These are phyloP conservation scores for Cantharis flavilabris DNA, from an alignment of 2,888 invertebrate species.

Conservation along the genomic window DNA sequence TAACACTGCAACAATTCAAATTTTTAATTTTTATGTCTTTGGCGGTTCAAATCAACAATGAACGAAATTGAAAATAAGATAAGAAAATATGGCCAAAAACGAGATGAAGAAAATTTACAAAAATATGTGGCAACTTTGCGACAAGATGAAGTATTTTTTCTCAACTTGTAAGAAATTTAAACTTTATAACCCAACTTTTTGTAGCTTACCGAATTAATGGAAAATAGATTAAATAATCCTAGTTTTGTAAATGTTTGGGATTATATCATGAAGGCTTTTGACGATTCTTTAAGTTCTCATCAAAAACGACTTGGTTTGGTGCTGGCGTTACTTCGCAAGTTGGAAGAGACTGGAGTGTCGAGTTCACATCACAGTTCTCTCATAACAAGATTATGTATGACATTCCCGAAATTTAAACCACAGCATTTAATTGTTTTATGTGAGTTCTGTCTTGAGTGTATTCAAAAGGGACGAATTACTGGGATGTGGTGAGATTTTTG, in stretches of 20 bases:
- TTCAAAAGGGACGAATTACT: slow-evolving; percentile 59
- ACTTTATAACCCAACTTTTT: slow-evolving; percentile 23
- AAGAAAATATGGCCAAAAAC: slow-evolving; percentile 42
- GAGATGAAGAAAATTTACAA: slow-evolving; percentile 38
- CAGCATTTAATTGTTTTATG: slow-evolving; percentile 61
- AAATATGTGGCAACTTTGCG: slow-evolving; percentile 35
- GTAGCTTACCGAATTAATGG: slow-evolving; percentile 41
- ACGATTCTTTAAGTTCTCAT: slow-evolving; percentile 40
- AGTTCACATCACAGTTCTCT: slow-evolving; percentile 56
- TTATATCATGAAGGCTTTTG: slow-evolving; percentile 46
- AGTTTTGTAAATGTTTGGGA: slow-evolving; percentile 46
- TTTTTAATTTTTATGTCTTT: neutral
- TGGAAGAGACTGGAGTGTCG: slow-evolving; percentile 42
- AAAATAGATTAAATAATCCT: slow-evolving; percentile 36
- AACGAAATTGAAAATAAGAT: slow-evolving; percentile 36
- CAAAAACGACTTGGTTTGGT: slow-evolving; percentile 44
- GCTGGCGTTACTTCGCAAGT: slow-evolving; percentile 41
- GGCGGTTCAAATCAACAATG: slow-evolving; percentile 10
- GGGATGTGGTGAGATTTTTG: slow-evolving; percentile 54
- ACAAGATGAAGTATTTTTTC: slow-evolving; percentile 37
- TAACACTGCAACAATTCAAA: neutral
- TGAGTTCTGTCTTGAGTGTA: slow-evolving; percentile 60
- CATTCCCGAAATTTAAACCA: slow-evolving; percentile 59
- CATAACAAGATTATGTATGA: slow-evolving; percentile 57
- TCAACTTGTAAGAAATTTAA: neutral